Evolutionary conservation across 2,113 vertebrate genomes (phyloP).

Genomic region (Oncorhynchus masou): DNA sequence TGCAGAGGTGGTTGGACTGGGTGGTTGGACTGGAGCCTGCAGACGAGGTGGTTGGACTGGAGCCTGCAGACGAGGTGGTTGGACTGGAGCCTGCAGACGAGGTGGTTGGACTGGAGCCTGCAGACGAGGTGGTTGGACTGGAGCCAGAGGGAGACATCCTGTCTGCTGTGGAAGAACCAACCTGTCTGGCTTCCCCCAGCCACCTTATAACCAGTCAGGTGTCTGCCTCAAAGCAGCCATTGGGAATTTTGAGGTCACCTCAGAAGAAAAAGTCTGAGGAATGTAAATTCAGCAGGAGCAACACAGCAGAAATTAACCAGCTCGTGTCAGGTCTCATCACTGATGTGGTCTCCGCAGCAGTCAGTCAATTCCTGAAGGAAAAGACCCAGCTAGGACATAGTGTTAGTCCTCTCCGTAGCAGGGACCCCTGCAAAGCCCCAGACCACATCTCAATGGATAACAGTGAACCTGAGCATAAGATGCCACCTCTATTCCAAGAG

Average conservation of each 20-base stretch:
- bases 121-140: neutral
- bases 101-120: no score
- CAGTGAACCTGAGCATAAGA: neutral
- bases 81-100: no score
- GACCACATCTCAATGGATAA: neutral
- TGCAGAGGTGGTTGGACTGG: rapidly evolving
- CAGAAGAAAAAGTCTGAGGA: neutral
- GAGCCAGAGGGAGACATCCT: conserved; percentile 44
- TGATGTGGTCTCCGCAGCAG: neutral
- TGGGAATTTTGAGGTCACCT: no score
- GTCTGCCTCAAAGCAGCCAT: neutral
- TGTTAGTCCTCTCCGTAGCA: neutral
- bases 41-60: neutral
- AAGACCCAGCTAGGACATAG: neutral
- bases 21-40: neutral
- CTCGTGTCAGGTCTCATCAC: neutral
- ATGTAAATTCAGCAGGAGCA: neutral
- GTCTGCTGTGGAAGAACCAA: neutral
- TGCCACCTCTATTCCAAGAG: neutral
- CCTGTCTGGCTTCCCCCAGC: neutral
- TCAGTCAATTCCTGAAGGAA: neutral
- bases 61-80: neutral
- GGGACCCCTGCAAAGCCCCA: neutral
- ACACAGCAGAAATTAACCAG: neutral
- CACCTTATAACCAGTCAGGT: neutral